phyloP scores from a whole-genome alignment of 2,797 vertebrate species.

The Cirrhinus mrigala region DNA sequence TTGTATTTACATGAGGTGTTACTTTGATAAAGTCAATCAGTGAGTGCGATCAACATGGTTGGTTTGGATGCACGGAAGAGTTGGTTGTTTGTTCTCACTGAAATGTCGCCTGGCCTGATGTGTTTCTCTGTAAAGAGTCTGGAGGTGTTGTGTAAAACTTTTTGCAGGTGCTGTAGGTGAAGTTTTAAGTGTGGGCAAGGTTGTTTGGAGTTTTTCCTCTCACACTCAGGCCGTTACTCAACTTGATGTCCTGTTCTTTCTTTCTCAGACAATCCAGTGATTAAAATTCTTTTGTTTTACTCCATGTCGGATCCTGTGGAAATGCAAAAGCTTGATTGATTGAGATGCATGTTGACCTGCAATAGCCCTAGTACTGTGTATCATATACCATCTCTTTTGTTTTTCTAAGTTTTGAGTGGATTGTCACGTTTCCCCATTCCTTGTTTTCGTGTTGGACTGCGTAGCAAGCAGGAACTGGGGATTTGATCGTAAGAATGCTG shows the following conservation, averaged over 20 bases:
- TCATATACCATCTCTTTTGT: conserved; percentile 33
- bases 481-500: conserved; percentile 73
- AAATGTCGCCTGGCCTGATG: conserved; percentile 57
- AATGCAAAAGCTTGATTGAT: conserved; percentile 68
- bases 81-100: conserved; percentile 32
- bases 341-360: conserved; percentile 76
- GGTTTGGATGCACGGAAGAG: conserved; percentile 23
- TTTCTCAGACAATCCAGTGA: conserved; percentile 33
- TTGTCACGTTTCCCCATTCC: conserved; percentile 62
- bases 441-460: conserved; percentile 68
- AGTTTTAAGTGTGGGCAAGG: conserved; percentile 44
- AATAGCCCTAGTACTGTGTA: conserved; percentile 59
- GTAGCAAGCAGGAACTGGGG: conserved; percentile 67
- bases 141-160: conserved; percentile 57
- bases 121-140: conserved; percentile 59
- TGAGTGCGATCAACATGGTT: conserved; percentile 1
- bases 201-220: conserved; percentile 44
- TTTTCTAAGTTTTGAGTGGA: conserved; percentile 58
- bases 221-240: conserved; percentile 27
- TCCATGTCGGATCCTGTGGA: conserved; percentile 72
- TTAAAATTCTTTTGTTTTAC: conserved; percentile 55
- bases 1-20: conserved; percentile 24
- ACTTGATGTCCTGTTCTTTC: conserved; percentile 55
- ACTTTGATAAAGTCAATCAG: neutral
- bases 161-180: conserved; percentile 19